Evolutionary conservation across 2,888 invertebrate species (phyloP), one percentile per base, ranked within the genome.

Genomic region (Perithous albicinctus): DNA sequence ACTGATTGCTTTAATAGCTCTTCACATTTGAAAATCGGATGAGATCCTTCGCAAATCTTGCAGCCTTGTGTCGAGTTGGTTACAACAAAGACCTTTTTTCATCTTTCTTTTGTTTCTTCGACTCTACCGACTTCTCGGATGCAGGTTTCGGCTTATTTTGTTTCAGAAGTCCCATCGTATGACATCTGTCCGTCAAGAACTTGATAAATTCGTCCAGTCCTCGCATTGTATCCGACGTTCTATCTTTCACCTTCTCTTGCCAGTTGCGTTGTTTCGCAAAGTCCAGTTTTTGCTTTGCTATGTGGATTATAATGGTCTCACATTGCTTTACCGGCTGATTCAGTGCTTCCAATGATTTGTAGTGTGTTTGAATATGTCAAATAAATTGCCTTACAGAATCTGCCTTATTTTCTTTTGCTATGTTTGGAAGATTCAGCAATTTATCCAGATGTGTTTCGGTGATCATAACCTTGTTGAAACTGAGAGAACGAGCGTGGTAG

Each of bases 391-490:
- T 12, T 15, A 78, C 51, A 15, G 69, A 70, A 4, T 70, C 70
- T 32, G 78, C 69, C 59, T 72, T 72, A 10, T 77, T 70, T 2
- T 78, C 78, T n/a, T 78, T 59, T 10, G 72, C 12, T 4, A 78
- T 78, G 1, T 12, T 12, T 12, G 78, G 78, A 48, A 78, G 72
- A 12, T 78, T n/a, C n/a, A 78, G 38, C n/a, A 70, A 48, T 61
- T 78, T 29, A n/a, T 72, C 70, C 3, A 78, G 32, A 35, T 78
- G 78, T 18, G 61, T 78, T 12, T 78, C 23, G 32, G 72, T 78
- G n/a, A 72, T 72, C 29, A 72, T 43, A 63, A 41, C 41, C 41
- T 41, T 5, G 32, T 32, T 32, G 2, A n/a, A n/a, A n/a, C n/a
- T n/a, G n/a, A n/a, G n/a, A n/a, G n/a, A n/a, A n/a, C n/a, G n/a